These are phyloP conservation scores for Strigamia crassipes DNA, from an alignment of 2,888 invertebrate genomes.

Conservation along the genomic window DNA sequence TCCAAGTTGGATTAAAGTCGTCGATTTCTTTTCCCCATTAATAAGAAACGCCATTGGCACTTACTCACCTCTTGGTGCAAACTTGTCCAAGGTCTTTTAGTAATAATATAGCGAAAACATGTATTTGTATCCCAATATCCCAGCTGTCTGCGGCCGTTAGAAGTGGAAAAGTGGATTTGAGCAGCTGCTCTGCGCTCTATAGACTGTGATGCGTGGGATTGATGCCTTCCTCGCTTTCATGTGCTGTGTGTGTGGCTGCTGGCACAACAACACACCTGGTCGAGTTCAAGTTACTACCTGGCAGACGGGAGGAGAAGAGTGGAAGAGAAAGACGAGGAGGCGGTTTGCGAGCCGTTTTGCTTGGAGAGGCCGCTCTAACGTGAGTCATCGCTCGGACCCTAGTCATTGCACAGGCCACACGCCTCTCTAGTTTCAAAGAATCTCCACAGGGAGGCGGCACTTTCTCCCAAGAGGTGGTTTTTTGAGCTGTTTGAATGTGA, in stretches of 20 bases:
- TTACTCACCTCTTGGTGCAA: slow-evolving; percentile 6
- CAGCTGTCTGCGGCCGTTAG: slow-evolving; percentile 15
- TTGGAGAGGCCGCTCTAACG: slow-evolving; percentile 21
- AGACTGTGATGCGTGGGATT: slow-evolving; percentile 17
- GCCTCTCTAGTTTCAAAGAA: slow-evolving; percentile 34
- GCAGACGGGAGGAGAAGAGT: not conserved
- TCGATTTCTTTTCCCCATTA: not conserved
- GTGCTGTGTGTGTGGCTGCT: not conserved
- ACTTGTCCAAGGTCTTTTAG: not conserved
- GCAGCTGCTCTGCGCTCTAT: slow-evolving; percentile 8
- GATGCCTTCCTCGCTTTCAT: slow-evolving; percentile 12
- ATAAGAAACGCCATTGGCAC: not conserved
- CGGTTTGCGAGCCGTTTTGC: not conserved
- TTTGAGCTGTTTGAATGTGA: slow-evolving; percentile 6
- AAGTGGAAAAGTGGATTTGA: not conserved
- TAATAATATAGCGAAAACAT: not conserved
- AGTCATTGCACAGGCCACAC: slow-evolving; percentile 30
- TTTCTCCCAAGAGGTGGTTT: slow-evolving; percentile 39
- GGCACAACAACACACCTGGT: slow-evolving; percentile 30
- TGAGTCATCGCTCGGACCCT: slow-evolving; percentile 23
- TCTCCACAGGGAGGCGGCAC: slow-evolving; percentile 45
- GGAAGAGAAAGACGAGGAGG: slow-evolving; percentile 20
- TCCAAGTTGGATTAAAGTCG: not conserved
- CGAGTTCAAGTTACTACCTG: slow-evolving; percentile 34
- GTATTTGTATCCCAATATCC: slow-evolving; percentile 3